A percentile compares a stretch with the other conserved stretches of the same genome.
These are phyloP conservation scores for Drosophila orena DNA, from an alignment of 1,140 invertebrate species.

Conservation along the genomic window DNA sequence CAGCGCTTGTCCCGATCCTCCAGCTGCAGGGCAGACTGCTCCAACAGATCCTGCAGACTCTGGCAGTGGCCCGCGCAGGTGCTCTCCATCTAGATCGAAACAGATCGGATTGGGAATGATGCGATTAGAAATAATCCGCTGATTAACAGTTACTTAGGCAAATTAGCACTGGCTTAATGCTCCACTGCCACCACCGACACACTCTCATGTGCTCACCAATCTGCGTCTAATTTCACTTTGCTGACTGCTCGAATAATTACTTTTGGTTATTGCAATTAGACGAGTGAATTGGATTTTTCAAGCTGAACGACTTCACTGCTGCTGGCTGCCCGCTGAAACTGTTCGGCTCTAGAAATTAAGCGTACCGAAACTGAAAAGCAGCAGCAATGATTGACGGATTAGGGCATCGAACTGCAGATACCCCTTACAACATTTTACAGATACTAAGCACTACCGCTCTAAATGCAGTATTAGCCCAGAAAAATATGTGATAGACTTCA, in stretches of 20 bases:
- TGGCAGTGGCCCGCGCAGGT: conserved; percentile 75
- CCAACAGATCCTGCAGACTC: conserved; percentile 62
- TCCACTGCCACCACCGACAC: conserved; percentile 26
- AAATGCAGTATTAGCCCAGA: too few relatives aligned
- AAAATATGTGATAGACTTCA: too few relatives aligned
- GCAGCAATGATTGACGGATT: conserved; percentile 5
- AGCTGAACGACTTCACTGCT: conserved; percentile 68
- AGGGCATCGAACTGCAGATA: conserved; percentile 8
- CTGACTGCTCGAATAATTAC: conserved; percentile 48
- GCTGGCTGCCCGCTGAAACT: conserved; percentile 22
- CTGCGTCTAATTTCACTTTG: conserved; percentile 64
- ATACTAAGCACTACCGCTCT: neutral
- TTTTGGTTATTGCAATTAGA: conserved; percentile 68
- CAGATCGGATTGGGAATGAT: conserved; percentile 4
- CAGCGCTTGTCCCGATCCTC: conserved; percentile 86
- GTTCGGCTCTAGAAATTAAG: conserved; percentile 70
- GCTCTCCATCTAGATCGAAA: conserved; percentile 57
- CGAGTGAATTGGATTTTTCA: conserved; percentile 76
- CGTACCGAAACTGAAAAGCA: conserved; percentile 49
- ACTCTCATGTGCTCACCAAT: conserved; percentile 42
- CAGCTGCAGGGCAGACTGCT: conserved; percentile 47
- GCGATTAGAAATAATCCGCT: conserved; percentile 1
- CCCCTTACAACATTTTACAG: neutral
- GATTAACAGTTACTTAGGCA: conserved; percentile 19
- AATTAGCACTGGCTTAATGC: conserved; percentile 48